Base-by-base conservation (phyloP, 2,113 vertebrate genomes). In the Aspidoscelis tigris region DNA sequence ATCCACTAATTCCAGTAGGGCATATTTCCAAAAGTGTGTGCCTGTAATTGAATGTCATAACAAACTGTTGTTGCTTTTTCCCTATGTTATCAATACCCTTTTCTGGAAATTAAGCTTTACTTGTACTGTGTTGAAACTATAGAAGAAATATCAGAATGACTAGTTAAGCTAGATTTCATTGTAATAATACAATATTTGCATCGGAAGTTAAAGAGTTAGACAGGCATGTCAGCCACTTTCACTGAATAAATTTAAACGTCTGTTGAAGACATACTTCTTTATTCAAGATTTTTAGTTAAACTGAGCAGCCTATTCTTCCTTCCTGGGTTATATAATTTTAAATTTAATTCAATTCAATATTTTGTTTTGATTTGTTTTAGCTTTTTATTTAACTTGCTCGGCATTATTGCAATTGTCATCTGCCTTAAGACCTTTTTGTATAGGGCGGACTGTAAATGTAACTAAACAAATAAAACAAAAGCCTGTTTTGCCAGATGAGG, bases 101-200 rank as follows among this genome's bases (percentile, higher is more conserved):
- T 7, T 72, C 80, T 76, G n/a, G 85, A 18, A 68, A 16, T 53
- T 26, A 65, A 53, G 50, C 2, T 64, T 2, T 20, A 80, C 4
- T 61, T 87, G 61, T 65, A 21, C 2, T 84, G 18, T 80, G 83
- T 90, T 87, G 70, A 47, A 87, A 33, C 70, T 10, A 5, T 75
- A 68, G 5, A 4, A 71, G 72, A 85, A 89, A 7, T 0, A 5
- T 41, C 7, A 50, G 47, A 50, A 50, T 50, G 47, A 50, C 47
- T 50, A 50, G 47, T 50, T 26, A 21, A 21, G 80, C 81, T 78
- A 76, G 24, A 26, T 65, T 70, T 0, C 53, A 5, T 71, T 47
- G 47, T 76, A 47, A 12, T 75, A 68, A n/a, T 65, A 50, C 33
- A 69, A 18, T 12, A 18, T 61, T 61, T 61, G 58, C 58, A 61